Percentiles rank a stretch among this genome's conserved stretches.
These are phyloP conservation scores for Entosphenus tridentatus DNA, from an alignment of 2,113 vertebrate genomes.

Conservation along the genomic window DNA sequence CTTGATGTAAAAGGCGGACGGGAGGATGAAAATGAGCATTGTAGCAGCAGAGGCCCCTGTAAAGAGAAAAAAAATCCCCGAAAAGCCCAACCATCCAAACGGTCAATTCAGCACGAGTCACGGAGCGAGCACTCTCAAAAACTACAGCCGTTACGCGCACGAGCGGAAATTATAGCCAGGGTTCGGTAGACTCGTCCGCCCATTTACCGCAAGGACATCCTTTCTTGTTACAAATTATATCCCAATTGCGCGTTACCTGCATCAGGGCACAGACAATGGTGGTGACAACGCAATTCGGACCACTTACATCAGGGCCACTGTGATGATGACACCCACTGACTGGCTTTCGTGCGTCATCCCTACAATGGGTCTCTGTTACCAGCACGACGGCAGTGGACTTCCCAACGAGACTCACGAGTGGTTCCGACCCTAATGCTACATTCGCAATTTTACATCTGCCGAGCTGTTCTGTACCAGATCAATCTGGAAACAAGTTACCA, in stretches of 20 bases:
- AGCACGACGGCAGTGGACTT: too few relatives aligned
- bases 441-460: too few relatives aligned
- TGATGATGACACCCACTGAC: too few relatives aligned
- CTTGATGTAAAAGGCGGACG: constrained; percentile 87
- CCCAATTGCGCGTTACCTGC: not conserved
- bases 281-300: too few relatives aligned
- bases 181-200: not conserved
- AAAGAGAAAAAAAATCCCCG: not conserved
- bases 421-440: too few relatives aligned
- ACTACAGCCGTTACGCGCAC: not conserved
- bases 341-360: too few relatives aligned
- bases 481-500: too few relatives aligned
- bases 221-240: not conserved
- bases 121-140: not conserved
- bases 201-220: not conserved
- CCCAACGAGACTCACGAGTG: too few relatives aligned
- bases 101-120: not conserved
- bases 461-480: too few relatives aligned
- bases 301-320: too few relatives aligned
- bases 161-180: not conserved
- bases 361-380: too few relatives aligned
- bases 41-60: constrained; percentile 74
- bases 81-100: not conserved
- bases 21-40: constrained; percentile 93
- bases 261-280: too few relatives aligned